A percentile compares a stretch with the other conserved stretches of the same genome.
phyloP scores from a whole-genome alignment of 1,140 invertebrate species.

The Hycleus phaleratus region DNA sequence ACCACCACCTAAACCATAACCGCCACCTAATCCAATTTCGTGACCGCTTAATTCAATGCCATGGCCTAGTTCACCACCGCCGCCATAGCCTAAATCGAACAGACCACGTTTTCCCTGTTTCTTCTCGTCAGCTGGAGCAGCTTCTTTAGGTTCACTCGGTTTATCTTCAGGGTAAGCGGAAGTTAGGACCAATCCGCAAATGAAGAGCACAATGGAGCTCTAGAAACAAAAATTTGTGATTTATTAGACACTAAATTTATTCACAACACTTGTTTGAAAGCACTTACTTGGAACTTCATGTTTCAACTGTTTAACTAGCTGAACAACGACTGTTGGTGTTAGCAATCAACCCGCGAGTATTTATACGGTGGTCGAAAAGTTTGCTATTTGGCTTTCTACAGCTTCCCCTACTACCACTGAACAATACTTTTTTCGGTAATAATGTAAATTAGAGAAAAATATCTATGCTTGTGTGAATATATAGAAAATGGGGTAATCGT shows the following conservation, averaged over 20 bases:
- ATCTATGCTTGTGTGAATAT: too few relatives aligned
- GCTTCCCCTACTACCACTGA: constrained; percentile 3
- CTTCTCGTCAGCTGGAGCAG: constrained; percentile 20
- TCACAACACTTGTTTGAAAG: too few relatives aligned
- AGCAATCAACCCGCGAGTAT: constrained; percentile 7
- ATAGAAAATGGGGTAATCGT: background rate
- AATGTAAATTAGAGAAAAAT: too few relatives aligned
- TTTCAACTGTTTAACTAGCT: constrained; percentile 4
- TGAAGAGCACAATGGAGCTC: constrained; percentile 24
- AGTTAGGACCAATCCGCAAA: constrained; percentile 27
- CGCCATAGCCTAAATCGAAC: constrained; percentile 34
- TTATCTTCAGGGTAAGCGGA: constrained; percentile 21
- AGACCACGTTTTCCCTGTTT: constrained; percentile 40
- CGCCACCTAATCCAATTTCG: constrained; percentile 8
- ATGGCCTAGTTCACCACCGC: background rate
- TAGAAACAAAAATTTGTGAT: constrained; percentile 20
- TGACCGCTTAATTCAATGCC: too few relatives aligned
- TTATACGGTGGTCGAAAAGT: constrained; percentile 20
- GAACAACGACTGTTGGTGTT: constrained; percentile 22
- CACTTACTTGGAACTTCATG: constrained; percentile 29
- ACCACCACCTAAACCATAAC: background rate
- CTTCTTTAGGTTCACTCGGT: constrained; percentile 29
- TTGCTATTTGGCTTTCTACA: constrained; percentile 18
- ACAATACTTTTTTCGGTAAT: background rate
- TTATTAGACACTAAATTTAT: background rate